Conservation (phyloP, 2,888 invertebrate genomes). For the Mesodorylaimus sp. region DNA sequence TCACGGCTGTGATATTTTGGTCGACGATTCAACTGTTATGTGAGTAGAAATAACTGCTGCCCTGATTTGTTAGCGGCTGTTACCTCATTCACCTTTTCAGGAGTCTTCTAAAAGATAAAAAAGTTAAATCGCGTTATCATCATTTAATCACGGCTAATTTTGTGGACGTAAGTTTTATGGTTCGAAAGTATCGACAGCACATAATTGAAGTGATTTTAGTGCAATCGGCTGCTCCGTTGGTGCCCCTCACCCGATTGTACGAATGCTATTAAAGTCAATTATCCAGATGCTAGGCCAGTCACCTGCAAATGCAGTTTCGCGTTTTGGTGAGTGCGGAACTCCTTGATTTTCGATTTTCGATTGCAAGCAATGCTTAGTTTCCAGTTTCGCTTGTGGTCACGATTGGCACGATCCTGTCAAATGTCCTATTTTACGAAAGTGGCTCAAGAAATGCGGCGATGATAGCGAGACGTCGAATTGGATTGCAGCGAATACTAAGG, state of each 20-base stretch:
- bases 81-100: too few relatives aligned
- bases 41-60: too few relatives aligned
- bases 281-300: constrained; percentile 73
- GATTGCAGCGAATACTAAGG: constrained; percentile 96
- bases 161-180: constrained; percentile 59
- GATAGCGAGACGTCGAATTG: constrained; percentile 97
- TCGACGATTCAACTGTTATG: constrained; percentile 92
- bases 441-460: constrained; percentile 98
- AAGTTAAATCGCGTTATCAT: constrained; percentile 59
- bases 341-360: too few relatives aligned
- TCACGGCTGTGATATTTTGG: constrained; percentile 85
- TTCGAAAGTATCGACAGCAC: too few relatives aligned
- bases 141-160: constrained; percentile 95
- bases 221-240: constrained; percentile 86
- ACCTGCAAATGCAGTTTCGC: constrained; percentile 33
- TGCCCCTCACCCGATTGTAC: constrained; percentile 95
- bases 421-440: constrained; percentile 72
- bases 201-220: too few relatives aligned
- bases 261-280: constrained; percentile 61
- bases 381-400: constrained; percentile 69
- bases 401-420: constrained; percentile 97
- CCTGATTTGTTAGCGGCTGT: too few relatives aligned
- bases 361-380: too few relatives aligned
- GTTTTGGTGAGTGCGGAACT: constrained; percentile 3
- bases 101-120: constrained; percentile 9